phyloP scores from a whole-genome alignment of 2,113 vertebrate genomes.

The Pongo abelii region DNA sequence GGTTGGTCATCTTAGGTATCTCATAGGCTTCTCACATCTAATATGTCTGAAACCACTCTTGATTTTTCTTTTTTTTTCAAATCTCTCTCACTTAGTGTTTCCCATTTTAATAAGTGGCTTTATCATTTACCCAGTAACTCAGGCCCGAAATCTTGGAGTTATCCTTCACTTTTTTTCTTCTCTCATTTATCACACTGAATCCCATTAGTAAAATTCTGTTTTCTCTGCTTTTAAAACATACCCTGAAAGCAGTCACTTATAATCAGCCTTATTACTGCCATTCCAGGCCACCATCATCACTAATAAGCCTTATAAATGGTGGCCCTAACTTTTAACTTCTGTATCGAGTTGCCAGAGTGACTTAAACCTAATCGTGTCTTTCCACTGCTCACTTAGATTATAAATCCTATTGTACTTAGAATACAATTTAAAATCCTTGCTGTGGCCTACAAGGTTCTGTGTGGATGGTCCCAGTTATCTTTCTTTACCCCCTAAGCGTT shows the following conservation, averaged over 20 bases:
- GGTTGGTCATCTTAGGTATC: neutral
- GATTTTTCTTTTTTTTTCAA: neutral
- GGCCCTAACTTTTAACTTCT: neutral
- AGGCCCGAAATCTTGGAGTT: neutral
- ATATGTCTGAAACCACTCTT: neutral
- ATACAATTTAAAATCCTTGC: neutral
- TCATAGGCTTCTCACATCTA: neutral
- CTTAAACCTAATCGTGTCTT: neutral
- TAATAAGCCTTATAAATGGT: neutral
- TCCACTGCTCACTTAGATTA: neutral
- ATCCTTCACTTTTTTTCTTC: neutral
- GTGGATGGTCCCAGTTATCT: neutral
- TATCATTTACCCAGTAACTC: neutral
- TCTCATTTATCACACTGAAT: neutral
- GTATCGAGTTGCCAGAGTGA: neutral
- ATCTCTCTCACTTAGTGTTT: neutral
- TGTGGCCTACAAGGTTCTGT: neutral
- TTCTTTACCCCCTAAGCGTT: neutral
- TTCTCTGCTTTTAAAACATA: neutral
- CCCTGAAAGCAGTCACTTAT: neutral
- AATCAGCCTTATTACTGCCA: neutral
- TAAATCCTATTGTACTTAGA: neutral
- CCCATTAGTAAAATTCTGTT: neutral
- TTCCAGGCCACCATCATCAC: neutral
- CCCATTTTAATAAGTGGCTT: neutral